A percentile compares a stretch with the other conserved stretches of the same genome.
phyloP scores from a whole-genome alignment of 1,140 invertebrate genomes.

The Megalonaias nervosa region DNA sequence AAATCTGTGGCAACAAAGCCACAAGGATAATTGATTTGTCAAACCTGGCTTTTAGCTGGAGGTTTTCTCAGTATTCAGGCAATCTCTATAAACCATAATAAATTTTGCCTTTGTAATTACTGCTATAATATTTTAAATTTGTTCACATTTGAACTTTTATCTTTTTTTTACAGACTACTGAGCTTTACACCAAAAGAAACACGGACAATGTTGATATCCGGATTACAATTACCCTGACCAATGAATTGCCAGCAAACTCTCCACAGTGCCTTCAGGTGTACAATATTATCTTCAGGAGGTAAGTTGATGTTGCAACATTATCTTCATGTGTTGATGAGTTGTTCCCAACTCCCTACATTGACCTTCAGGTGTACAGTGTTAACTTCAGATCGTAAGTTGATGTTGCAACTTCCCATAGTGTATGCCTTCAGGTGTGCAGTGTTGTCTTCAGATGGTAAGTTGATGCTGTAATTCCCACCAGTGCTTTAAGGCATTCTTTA shows the following conservation, averaged over 20 bases:
- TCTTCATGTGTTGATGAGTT: neutral
- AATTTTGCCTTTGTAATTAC: too few species aligned
- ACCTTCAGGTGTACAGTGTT: constrained; percentile 59
- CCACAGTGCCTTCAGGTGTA: constrained; percentile 57
- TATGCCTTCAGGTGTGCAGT: constrained; percentile 55
- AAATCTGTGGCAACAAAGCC: too few species aligned
- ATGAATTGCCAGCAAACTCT: constrained; percentile 53
- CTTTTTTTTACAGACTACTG: constrained; percentile 52
- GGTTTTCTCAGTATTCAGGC: too few species aligned
- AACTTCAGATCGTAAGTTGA: constrained; percentile 56
- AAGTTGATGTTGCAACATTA: constrained; percentile 5
- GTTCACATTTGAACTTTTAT: neutral
- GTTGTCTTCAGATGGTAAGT: constrained; percentile 59
- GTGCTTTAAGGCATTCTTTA: constrained; percentile 58
- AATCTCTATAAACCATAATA: too few species aligned
- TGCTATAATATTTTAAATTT: neutral
- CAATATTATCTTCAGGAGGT: constrained; percentile 64
- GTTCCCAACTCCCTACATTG: neutral
- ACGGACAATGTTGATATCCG: constrained; percentile 49
- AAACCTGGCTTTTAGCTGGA: too few species aligned
- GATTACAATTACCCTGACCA: constrained; percentile 56
- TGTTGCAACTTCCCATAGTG: constrained; percentile 39
- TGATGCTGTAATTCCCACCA: constrained; percentile 12
- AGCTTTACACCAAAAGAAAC: constrained; percentile 46
- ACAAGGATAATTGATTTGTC: too few species aligned